Conservation (phyloP, 2,888 invertebrate species). For the Ctena decussata region DNA sequence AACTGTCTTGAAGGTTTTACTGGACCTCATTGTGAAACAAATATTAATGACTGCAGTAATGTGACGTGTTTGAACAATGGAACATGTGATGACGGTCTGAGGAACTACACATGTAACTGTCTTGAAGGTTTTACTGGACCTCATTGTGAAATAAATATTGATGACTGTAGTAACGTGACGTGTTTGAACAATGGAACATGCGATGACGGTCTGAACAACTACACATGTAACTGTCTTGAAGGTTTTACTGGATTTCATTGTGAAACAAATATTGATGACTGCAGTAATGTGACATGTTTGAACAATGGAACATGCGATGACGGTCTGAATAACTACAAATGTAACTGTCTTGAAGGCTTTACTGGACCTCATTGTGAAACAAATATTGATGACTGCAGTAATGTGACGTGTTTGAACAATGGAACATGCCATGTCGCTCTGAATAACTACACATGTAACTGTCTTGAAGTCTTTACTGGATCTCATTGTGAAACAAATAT, state of each 20-base stretch:
- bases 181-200: not conserved
- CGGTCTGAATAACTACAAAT: conserved; percentile 30
- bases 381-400: not conserved
- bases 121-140: conserved; percentile 41
- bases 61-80: conserved; percentile 47
- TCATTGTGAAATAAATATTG: conserved; percentile 31
- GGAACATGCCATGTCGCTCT: not conserved
- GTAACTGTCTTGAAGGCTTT: conserved; percentile 39
- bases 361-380: conserved; percentile 18
- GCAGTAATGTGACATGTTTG: conserved; percentile 44
- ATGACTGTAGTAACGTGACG: not conserved
- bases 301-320: conserved; percentile 41
- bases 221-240: not conserved
- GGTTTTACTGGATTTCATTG: conserved; percentile 9
- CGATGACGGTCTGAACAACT: not conserved
- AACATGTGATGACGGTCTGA: conserved; percentile 27
- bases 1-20: not conserved
- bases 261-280: conserved; percentile 38
- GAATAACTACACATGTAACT: not conserved
- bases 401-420: not conserved
- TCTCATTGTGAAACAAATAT: conserved; percentile 1
- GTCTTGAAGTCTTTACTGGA: not conserved
- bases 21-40: conserved; percentile 18
- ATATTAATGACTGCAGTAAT: conserved; percentile 12
- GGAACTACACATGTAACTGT: conserved; percentile 36